These are phyloP conservation scores for Oceanites oceanicus DNA, from an alignment of 2,113 vertebrate genomes.

Conservation along the genomic window DNA sequence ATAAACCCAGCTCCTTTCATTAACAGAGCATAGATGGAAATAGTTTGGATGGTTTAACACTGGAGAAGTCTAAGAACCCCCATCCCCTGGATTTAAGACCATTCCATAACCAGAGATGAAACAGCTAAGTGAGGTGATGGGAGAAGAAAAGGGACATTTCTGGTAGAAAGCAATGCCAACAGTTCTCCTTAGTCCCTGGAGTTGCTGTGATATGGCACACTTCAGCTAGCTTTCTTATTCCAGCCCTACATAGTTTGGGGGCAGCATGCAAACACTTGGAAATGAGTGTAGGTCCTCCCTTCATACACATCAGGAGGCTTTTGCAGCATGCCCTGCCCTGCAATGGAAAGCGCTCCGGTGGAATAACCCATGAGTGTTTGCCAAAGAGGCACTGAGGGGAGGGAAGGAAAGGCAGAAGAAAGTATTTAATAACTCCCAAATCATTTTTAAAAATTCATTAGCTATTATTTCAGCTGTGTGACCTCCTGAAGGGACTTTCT, in stretches of 20 bases:
- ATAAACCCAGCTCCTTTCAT: background rate
- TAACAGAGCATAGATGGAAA: background rate
- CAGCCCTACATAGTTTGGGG: background rate
- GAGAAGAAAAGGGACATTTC: background rate
- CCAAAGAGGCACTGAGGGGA: background rate
- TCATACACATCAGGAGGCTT: background rate
- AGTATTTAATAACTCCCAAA: slow-evolving; percentile 30
- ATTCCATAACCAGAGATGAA: background rate
- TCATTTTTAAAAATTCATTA: slow-evolving; percentile 45
- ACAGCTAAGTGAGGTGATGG: background rate
- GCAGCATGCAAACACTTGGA: background rate
- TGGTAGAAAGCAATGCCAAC: background rate
- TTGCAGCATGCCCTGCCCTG: background rate
- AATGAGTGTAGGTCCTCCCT: background rate
- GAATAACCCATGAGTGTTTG: background rate
- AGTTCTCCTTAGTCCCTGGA: background rate
- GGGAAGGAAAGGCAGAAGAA: background rate
- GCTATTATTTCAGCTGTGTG: slow-evolving; percentile 68
- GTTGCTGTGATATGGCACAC: background rate
- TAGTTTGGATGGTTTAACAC: background rate
- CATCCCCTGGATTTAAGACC: background rate
- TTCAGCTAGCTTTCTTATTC: background rate
- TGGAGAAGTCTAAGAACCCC: background rate
- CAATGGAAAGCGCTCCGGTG: background rate
- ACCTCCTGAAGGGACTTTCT: slow-evolving; percentile 59